phyloP scores from a whole-genome alignment of 2,888 invertebrate genomes.

The Pammene fasciana region DNA sequence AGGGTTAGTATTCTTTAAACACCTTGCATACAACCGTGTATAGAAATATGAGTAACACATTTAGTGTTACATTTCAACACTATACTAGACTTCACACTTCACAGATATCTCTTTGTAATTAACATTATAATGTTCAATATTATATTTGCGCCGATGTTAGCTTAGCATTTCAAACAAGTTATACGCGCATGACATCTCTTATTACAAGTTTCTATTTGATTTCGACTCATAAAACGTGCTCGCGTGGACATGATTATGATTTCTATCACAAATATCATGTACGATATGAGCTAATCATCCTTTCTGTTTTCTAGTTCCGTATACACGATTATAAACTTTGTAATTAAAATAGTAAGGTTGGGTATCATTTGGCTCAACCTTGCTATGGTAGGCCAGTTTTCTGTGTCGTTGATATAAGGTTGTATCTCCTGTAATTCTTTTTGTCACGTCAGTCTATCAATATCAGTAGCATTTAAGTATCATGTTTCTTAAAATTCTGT shows the following conservation, averaged over 20 bases:
- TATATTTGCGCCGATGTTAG: constrained; percentile 77
- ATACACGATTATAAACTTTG: constrained; percentile 49
- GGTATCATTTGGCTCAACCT: neutral
- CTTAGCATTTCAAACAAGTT: constrained; percentile 75
- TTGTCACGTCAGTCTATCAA: constrained; percentile 61
- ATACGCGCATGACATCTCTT: constrained; percentile 76
- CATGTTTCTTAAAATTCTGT: constrained; percentile 50
- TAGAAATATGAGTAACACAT: neutral
- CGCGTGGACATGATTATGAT: constrained; percentile 76
- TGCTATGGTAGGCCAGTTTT: constrained; percentile 36
- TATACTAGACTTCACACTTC: constrained; percentile 59
- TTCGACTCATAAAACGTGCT: constrained; percentile 78
- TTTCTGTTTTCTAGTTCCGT: constrained; percentile 49
- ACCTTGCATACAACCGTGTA: neutral
- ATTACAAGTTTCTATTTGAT: constrained; percentile 84
- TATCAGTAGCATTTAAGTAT: constrained; percentile 50
- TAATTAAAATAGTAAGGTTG: constrained; percentile 21
- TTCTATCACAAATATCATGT: constrained; percentile 80
- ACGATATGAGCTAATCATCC: constrained; percentile 58
- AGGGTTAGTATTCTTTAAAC: neutral
- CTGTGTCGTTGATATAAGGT: constrained; percentile 55
- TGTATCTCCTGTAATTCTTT: constrained; percentile 55
- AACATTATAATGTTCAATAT: constrained; percentile 77
- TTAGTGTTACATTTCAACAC: constrained; percentile 12
- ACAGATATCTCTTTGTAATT: constrained; percentile 64